Base-by-base conservation (phyloP, 1,140 invertebrate genomes). In the Ganaspis sp. region DNA sequence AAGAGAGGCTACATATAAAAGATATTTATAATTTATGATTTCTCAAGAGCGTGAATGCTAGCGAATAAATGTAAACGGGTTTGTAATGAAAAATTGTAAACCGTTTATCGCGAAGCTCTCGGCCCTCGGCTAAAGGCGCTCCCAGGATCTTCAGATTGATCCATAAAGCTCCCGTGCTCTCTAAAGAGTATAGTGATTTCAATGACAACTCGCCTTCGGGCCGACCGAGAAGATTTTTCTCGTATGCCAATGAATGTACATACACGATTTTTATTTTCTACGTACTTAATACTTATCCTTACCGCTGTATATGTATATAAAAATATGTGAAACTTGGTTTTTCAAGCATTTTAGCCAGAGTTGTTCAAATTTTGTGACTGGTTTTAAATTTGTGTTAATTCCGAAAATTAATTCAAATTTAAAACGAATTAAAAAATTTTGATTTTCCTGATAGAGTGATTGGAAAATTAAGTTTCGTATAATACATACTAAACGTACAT, bases 161-260 rank as follows among this genome's bases (percentile, higher is more conserved):
- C 9, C 9, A 26, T 6, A 34, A 64, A 29, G 58, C 58, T 23
- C 15, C 58, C 11, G 15, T 64, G 58, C 58, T 64, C 58, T 82
- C 76, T 78, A 79, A 78, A 71, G 78, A 82, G 78, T 80, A 78
- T 80, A 79, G 79, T 75, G 77, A 79, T 83, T 81, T 64, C 23
- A 64, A 64, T 29, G 58, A 64, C 58, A 49, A 34, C 58, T 26
- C 58, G 58, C 58, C 58, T 64, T 29, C 58, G 58, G 58, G 58
- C 58, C 58, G 58, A 64, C 58, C 58, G 23, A 64, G 58, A 64
- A 64, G 21, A 29, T 29, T 64, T 64, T 64, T 83, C 81, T 83
- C 77, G 76, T 79, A 78, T 81, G 81, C 81, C 83, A 84, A 84
- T 84, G 78, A 84, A 81, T 84, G 83, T 84, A 84, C 80, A 84